phyloP scores from a whole-genome alignment of 2,113 vertebrate species.

The Conger conger region DNA sequence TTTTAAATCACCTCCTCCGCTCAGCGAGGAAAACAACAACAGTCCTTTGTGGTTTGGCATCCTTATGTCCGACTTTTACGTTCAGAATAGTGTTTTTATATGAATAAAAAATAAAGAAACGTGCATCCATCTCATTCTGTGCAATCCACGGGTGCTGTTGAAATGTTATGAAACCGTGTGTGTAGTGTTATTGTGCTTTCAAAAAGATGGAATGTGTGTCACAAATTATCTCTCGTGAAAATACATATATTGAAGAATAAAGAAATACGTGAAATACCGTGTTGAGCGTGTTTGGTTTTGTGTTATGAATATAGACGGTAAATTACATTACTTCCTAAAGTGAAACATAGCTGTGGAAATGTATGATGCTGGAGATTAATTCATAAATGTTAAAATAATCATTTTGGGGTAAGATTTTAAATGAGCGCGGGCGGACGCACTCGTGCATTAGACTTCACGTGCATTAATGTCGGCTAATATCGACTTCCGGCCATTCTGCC shows the following conservation, averaged over 20 bases:
- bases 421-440: no score
- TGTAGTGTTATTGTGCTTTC: slow-evolving; percentile 98
- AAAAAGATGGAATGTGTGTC: slow-evolving; percentile 99
- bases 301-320: slow-evolving; percentile 61
- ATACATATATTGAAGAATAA: slow-evolving; percentile 96
- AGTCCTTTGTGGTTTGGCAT: slow-evolving; percentile 50
- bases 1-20: neutral
- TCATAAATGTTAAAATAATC: neutral
- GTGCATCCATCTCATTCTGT: slow-evolving; percentile 88
- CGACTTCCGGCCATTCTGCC: neutral
- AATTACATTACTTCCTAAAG: slow-evolving; percentile 8
- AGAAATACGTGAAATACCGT: slow-evolving; percentile 84
- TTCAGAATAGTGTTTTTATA: slow-evolving; percentile 18
- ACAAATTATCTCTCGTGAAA: slow-evolving; percentile 95
- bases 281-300: slow-evolving; percentile 71
- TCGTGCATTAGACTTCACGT: no score
- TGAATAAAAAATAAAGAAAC: slow-evolving; percentile 67
- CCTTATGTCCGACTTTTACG: slow-evolving; percentile 59
- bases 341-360: neutral
- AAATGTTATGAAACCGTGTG: slow-evolving; percentile 92
- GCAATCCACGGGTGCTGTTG: slow-evolving; percentile 95
- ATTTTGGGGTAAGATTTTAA: no score
- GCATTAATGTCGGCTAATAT: neutral
- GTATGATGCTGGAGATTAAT: neutral
- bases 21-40: slow-evolving; percentile 10